phyloP scores from a whole-genome alignment of 2,888 invertebrate species.

The Eupithecia insigniata region DNA sequence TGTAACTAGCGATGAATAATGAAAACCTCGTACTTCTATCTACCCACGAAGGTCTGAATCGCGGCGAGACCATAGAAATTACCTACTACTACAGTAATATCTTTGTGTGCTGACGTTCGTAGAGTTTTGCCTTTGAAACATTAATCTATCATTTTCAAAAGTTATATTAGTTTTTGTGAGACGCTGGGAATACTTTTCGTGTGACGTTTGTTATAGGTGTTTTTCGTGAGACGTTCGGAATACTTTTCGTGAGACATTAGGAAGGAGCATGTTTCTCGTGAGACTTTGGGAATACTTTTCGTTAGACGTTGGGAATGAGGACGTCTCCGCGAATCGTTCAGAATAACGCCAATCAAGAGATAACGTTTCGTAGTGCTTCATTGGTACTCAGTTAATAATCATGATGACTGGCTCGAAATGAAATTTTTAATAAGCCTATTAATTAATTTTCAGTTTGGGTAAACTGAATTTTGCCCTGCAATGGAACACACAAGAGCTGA shows the following conservation, averaged over 20 bases:
- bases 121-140: background rate
- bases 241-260: no score
- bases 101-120: background rate
- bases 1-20: background rate
- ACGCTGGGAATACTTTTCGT: no score
- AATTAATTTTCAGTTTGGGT: background rate
- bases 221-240: no score
- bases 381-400: background rate
- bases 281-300: no score
- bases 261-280: no score
- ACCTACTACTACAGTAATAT: background rate
- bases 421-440: background rate
- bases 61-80: background rate
- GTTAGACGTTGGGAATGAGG: no score
- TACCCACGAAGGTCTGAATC: background rate
- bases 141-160: background rate
- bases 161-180: no score
- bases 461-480: background rate
- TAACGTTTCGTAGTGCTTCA: background rate
- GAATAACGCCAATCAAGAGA: no score
- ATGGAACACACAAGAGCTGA: background rate
- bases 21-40: background rate
- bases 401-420: background rate
- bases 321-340: no score
- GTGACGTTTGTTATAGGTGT: no score